Conservation (phyloP, 2,797 vertebrate genomes). For the Eremophila alpestris region DNA sequence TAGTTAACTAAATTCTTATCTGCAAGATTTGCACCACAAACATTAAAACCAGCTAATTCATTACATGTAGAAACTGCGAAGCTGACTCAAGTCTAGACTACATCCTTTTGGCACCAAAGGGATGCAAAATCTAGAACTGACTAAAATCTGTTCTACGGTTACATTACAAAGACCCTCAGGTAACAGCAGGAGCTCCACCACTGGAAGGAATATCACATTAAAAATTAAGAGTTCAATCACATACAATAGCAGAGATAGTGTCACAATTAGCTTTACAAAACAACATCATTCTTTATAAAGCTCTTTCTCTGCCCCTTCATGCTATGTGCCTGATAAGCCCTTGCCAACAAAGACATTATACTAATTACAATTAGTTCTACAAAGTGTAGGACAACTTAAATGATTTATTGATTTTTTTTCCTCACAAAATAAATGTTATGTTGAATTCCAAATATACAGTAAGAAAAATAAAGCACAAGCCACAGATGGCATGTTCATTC, state of each 20-base stretch:
- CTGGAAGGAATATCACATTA: slow-evolving; percentile 49
- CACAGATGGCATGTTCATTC: slow-evolving; percentile 22
- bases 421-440: slow-evolving; percentile 62
- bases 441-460: slow-evolving; percentile 58
- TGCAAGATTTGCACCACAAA: neutral
- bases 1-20: neutral
- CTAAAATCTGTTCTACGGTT: neutral
- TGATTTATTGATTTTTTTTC: slow-evolving; percentile 70
- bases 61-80: neutral
- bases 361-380: slow-evolving; percentile 73
- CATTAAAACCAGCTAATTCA: neutral
- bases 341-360: slow-evolving; percentile 70
- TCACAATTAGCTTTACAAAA: slow-evolving; percentile 65
- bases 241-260: slow-evolving; percentile 36
- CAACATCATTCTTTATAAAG: slow-evolving; percentile 37
- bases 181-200: neutral
- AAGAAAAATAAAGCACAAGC: slow-evolving; percentile 50
- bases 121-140: neutral
- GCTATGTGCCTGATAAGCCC: slow-evolving; percentile 63
- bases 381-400: slow-evolving; percentile 65
- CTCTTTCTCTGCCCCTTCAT: slow-evolving; percentile 45
- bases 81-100: neutral
- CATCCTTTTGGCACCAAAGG: neutral
- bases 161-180: slow-evolving; percentile 12
- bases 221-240: slow-evolving; percentile 67